Percentiles rank a stretch among this genome's conserved stretches.
phyloP scores from a whole-genome alignment of 2,888 invertebrate species.

The Yponomeuta plumbellus region DNA sequence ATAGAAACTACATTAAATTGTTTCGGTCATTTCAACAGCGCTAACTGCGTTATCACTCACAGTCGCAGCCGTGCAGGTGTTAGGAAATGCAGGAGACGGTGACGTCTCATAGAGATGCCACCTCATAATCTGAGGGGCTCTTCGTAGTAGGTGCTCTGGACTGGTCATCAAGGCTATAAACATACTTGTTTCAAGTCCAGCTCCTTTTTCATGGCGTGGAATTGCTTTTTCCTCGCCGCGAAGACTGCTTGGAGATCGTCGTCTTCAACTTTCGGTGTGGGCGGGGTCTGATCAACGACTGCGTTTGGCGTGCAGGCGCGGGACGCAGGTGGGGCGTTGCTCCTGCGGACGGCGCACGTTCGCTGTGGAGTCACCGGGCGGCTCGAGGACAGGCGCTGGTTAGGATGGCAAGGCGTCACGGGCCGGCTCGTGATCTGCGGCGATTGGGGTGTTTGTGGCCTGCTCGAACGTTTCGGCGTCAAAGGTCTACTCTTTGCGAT shows the following conservation, averaged over 20 bases:
- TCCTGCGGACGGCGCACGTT: neutral
- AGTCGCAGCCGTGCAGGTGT: no score
- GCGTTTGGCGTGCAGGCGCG: conserved; percentile 14
- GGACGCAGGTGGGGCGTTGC: conserved; percentile 22
- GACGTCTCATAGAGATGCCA: no score
- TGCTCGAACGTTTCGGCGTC: conserved; percentile 13
- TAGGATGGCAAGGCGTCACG: conserved; percentile 17
- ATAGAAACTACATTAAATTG: neutral
- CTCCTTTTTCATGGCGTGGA: conserved; percentile 57
- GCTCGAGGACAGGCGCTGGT: conserved; percentile 13
- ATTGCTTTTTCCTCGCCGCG: conserved; percentile 45
- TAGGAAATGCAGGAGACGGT: no score
- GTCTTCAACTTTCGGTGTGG: conserved; percentile 29
- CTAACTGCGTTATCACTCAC: no score
- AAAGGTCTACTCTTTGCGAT: conserved; percentile 41
- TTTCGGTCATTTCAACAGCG: no score
- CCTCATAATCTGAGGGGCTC: no score
- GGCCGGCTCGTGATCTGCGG: conserved; percentile 14
- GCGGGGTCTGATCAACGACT: neutral
- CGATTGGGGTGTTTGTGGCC: conserved; percentile 16
- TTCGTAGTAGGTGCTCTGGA: no score
- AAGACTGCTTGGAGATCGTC: conserved; percentile 45
- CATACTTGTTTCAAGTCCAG: conserved; percentile 65
- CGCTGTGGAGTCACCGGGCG: conserved; percentile 28
- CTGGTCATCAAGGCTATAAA: no score